These are phyloP conservation scores for Cylas formicarius DNA, from an alignment of 1,140 invertebrate genomes.

Conservation along the genomic window DNA sequence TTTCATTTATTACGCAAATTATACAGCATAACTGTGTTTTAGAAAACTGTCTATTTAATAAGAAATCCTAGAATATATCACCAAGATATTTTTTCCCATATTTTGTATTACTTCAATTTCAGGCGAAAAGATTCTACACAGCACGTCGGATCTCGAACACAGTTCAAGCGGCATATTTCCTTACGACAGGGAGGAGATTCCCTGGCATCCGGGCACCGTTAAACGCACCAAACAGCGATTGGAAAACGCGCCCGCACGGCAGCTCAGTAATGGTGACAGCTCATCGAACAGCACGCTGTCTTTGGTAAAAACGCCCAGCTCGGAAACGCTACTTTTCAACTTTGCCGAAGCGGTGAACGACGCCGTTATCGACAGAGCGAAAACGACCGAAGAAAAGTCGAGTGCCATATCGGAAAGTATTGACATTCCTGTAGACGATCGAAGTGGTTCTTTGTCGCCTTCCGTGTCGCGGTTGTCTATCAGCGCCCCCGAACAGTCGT, in stretches of 20 bases:
- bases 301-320: constrained; percentile 18
- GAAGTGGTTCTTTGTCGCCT: constrained; percentile 1
- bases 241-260: constrained; percentile 40
- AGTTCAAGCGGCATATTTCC: constrained; percentile 39
- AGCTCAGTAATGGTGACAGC: constrained; percentile 17
- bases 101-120: neutral
- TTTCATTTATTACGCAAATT: neutral
- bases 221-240: constrained; percentile 65
- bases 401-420: constrained; percentile 39
- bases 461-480: constrained; percentile 48
- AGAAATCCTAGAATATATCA: too few relatives aligned
- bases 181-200: constrained; percentile 57
- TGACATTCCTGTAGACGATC: constrained; percentile 27
- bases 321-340: constrained; percentile 18
- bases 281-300: constrained; percentile 36
- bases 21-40: neutral
- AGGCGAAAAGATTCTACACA: constrained; percentile 29
- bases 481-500: constrained; percentile 56
- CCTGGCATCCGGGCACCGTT: constrained; percentile 58
- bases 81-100: too few relatives aligned
- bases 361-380: constrained; percentile 12
- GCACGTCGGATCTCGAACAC: constrained; percentile 26
- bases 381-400: constrained; percentile 9
- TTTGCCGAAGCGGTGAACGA: constrained; percentile 22
- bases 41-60: too few relatives aligned